Evolutionary conservation across 2,113 vertebrate species (phyloP).

Genomic region (Gobius niger): DNA sequence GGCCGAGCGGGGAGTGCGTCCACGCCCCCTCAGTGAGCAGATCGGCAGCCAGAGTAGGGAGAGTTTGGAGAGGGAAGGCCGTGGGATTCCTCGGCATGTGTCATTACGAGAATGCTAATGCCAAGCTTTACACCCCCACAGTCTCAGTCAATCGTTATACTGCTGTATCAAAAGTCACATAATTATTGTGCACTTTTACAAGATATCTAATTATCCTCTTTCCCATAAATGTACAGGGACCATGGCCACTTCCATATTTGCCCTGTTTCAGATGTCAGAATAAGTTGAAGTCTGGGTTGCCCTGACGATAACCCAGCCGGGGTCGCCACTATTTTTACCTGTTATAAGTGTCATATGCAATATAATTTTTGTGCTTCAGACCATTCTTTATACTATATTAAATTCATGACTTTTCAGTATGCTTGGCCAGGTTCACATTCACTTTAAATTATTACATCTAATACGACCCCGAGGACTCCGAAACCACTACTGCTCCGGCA

Average conservation of each 20-base stretch:
- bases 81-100: constrained; percentile 50
- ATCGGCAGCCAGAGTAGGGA: constrained; percentile 8
- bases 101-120: constrained; percentile 59
- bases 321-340: neutral
- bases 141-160: constrained; percentile 13
- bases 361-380: neutral
- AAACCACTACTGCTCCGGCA: constrained; percentile 25
- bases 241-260: too few species aligned
- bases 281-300: too few species aligned
- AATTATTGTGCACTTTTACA: neutral
- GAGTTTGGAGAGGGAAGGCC: constrained; percentile 52
- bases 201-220: too few species aligned
- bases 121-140: constrained; percentile 26
- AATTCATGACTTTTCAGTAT: neutral
- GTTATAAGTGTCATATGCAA: neutral
- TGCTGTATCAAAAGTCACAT: constrained; percentile 23
- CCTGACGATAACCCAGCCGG: too few species aligned
- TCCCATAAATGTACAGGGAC: too few species aligned
- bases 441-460: constrained; percentile 45
- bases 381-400: neutral
- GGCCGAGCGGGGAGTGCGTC: constrained; percentile 39
- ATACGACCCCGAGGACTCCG: constrained; percentile 33
- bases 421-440: neutral
- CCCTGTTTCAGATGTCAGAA: too few species aligned
- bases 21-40: constrained; percentile 39